Base-by-base conservation (phyloP, 1,140 invertebrate genomes). In the Drosophila nikananu region DNA sequence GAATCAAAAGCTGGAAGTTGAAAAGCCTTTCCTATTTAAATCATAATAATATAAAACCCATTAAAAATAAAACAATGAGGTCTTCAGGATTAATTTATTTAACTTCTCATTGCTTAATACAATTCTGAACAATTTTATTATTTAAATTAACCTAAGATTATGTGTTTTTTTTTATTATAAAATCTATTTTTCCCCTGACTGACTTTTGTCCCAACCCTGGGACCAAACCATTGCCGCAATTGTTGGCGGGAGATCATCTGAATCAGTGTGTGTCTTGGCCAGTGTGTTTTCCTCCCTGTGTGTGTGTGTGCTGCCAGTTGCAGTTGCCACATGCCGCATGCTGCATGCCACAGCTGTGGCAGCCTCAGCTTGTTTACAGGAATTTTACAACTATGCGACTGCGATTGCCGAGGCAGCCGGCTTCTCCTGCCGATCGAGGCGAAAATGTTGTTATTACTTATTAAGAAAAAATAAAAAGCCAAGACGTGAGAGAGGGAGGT, bases 361-460 rank as follows among this genome's bases (percentile, higher is more conserved):
- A 80, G 70, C 63, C 70, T 62, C 70, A 57, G 63, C 80, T 76
- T 81, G 78, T 81, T 81, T 81, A 68, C 79, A 86, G 79, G 83
- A 86, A 86, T 86, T 86, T 81, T 71, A 86, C 75, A 86, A 86
- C 62, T 86, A 86, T 86, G 83, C 83, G n/a, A 63, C 62, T 15
- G 23, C 58, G 58, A 68, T 41, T 63, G 65, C 32, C 65, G 59
- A 48, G 62, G 46, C 66, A 72, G 67, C 70, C 67, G 74, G 44
- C 75, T 66, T 55, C 73, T 30, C 54, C 46, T 55, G 57, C 52
- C 12, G 30, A 46, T 60, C 51, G 49, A 32, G 52, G 35, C 51
- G 65, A 60, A 71, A 55, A 62, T 71, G 75, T 71, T 70, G 65
- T 59, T 79, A 79, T 79, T 63, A 71, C 77, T 79, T 79, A 77